A percentile compares a stretch with the other conserved stretches of the same genome.
These are phyloP conservation scores for Fabriciana adippe DNA, from an alignment of 2,888 invertebrate species.

Conservation along the genomic window DNA sequence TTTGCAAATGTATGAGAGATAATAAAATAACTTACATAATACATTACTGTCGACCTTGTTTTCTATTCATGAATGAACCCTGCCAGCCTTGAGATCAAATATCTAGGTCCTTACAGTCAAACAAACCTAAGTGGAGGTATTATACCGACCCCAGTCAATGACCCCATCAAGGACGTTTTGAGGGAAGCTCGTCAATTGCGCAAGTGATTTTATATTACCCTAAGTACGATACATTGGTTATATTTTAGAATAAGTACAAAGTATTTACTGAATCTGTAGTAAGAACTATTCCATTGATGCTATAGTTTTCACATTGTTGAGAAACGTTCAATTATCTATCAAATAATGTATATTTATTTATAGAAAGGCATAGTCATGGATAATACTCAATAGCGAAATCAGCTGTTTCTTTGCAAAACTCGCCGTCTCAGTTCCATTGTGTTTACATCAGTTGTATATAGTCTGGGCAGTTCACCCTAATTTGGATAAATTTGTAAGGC, in stretches of 20 bases:
- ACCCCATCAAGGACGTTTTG: constrained; percentile 47
- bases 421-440: not conserved
- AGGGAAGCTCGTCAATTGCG: constrained; percentile 59
- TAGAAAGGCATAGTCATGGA: too few species aligned
- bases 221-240: constrained; percentile 7
- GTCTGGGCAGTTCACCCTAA: constrained; percentile 24
- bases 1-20: constrained; percentile 12
- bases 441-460: constrained; percentile 22
- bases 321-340: too few species aligned
- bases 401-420: constrained; percentile 16
- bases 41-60: constrained; percentile 32
- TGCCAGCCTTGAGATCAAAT: constrained; percentile 42
- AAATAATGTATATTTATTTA: too few species aligned
- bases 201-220: constrained; percentile 28
- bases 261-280: not conserved
- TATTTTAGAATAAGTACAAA: not conserved
- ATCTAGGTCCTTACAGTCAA: constrained; percentile 44
- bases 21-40: constrained; percentile 30
- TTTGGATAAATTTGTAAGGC: constrained; percentile 27
- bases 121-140: constrained; percentile 46
- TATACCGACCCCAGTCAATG: constrained; percentile 61
- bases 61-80: constrained; percentile 42
- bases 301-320: too few species aligned
- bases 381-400: constrained; percentile 11
- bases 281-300: not conserved